phyloP scores from a whole-genome alignment of 2,113 vertebrate species.

The Typhlomys cinereus region DNA sequence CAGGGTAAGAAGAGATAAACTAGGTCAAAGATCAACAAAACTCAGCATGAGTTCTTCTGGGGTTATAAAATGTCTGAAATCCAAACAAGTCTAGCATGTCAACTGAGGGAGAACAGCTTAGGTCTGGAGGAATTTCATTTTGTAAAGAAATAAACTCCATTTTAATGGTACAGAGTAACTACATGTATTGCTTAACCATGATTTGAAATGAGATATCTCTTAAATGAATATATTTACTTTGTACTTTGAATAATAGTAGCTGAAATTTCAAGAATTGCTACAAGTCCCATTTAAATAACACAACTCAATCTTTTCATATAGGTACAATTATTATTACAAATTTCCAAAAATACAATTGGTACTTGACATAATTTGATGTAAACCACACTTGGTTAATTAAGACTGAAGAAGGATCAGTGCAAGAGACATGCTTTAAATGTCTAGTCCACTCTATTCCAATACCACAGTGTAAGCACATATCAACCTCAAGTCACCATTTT shows the following conservation, averaged over 20 bases:
- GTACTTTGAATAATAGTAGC: not conserved
- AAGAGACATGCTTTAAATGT: not conserved
- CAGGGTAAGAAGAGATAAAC: not conserved
- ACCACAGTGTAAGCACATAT: not conserved
- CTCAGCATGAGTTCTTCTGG: not conserved
- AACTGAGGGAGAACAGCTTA: not conserved
- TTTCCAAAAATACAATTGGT: not conserved
- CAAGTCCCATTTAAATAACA: not conserved
- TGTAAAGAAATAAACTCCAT: not conserved
- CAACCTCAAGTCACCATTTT: not conserved
- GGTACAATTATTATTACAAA: not conserved
- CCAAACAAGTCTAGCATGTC: not conserved
- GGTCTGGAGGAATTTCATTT: not conserved
- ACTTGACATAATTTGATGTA: not conserved
- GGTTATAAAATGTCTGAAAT: not conserved
- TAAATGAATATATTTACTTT: not conserved
- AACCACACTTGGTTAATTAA: not conserved
- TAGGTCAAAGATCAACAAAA: constrained; percentile 2
- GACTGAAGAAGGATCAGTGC: not conserved
- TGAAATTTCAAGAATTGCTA: not conserved
- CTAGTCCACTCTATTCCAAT: not conserved
- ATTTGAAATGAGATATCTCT: not conserved
- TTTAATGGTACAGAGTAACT: not conserved
- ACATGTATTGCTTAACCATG: not conserved
- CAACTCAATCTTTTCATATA: not conserved